Evolutionary conservation across 2,888 invertebrate species (phyloP).

Genomic region (Tortricodes alternella): DNA sequence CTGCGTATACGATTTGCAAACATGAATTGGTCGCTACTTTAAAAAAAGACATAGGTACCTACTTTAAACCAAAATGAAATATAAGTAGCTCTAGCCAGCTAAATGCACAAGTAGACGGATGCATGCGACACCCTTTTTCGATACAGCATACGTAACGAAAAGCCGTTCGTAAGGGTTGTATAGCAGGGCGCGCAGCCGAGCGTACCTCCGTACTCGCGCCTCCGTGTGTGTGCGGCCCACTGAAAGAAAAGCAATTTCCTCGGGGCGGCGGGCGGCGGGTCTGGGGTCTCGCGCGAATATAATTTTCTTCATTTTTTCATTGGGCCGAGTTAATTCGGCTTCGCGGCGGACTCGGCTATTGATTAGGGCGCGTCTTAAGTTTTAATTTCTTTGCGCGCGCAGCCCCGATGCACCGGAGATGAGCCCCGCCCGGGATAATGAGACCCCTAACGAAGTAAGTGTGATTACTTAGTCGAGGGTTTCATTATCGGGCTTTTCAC

Average conservation of each 20-base stretch:
- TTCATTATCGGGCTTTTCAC: conserved; percentile 72
- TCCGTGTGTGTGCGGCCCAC: conserved; percentile 76
- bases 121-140: no score
- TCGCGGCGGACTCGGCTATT: conserved; percentile 80
- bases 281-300: conserved; percentile 81
- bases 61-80: no score
- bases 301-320: conserved; percentile 83
- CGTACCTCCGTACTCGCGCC: conserved; percentile 15
- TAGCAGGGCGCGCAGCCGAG: conserved; percentile 11
- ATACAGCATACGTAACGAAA: no score
- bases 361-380: conserved; percentile 83
- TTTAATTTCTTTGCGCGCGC: conserved; percentile 83
- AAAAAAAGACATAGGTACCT: no score
- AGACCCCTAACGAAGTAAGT: conserved; percentile 66
- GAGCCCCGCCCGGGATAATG: conserved; percentile 48
- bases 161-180: conserved; percentile 8
- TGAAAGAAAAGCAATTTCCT: conserved; percentile 83
- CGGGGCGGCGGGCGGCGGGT: conserved; percentile 59
- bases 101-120: no score
- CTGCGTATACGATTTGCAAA: no score
- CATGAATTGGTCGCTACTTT: no score
- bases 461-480: conserved; percentile 51
- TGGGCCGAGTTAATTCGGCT: conserved; percentile 82
- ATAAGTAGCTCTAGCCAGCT: no score
- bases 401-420: conserved; percentile 80